Evolutionary conservation across 1,140 invertebrate species (phyloP).

Genomic region (Bactericera cockerelli): DNA sequence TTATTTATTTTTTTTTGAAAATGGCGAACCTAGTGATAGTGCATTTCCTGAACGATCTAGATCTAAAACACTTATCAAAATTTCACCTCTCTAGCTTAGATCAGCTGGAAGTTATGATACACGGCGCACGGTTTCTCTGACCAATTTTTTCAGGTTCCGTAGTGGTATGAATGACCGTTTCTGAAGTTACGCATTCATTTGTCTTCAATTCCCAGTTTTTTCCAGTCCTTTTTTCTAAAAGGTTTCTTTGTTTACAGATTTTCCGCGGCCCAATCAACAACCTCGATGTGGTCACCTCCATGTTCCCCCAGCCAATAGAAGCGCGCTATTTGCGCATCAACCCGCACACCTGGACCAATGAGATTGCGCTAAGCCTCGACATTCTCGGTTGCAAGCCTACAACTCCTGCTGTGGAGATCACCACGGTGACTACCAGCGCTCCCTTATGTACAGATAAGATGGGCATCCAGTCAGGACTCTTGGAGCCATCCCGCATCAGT

Average conservation of each 20-base stretch:
- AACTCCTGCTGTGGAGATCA: not conserved
- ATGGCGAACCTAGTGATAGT: no score
- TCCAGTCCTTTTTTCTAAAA: no score
- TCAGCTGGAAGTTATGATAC: no score
- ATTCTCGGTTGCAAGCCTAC: conserved; percentile 45
- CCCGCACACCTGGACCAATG: conserved; percentile 56
- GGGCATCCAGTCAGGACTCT: conserved; percentile 14
- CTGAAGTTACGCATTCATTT: no score
- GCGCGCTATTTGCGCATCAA: conserved; percentile 50
- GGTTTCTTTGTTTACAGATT: conserved; percentile 33
- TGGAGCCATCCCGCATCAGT: conserved; percentile 12
- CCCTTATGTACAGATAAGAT: conserved; percentile 17
- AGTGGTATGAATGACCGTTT: no score
- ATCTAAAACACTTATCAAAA: no score
- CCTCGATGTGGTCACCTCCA: conserved; percentile 38
- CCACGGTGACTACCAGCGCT: not conserved
- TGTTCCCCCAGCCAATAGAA: conserved; percentile 47
- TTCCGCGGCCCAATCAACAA: conserved; percentile 54
- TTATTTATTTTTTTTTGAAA: no score
- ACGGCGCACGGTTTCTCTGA: no score
- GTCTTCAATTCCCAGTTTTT: no score
- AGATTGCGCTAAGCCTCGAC: conserved; percentile 53
- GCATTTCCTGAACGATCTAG: no score
- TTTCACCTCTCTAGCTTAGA: no score
- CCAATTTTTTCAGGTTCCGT: no score